These are phyloP conservation scores for Ladona fulva DNA, from an alignment of 1,140 invertebrate species.

Conservation along the genomic window DNA sequence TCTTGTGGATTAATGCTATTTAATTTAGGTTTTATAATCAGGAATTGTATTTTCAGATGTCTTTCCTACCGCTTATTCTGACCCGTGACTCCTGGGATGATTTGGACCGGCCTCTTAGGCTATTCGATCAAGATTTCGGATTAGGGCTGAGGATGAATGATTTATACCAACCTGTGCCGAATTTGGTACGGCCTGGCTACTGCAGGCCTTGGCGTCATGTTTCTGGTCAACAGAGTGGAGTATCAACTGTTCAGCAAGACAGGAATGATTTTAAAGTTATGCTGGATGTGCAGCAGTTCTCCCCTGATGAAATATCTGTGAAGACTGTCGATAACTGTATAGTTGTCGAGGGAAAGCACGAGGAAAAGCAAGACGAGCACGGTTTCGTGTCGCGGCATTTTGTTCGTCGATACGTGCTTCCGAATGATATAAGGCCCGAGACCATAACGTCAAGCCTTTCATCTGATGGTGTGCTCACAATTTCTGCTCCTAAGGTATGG, in stretches of 20 bases:
- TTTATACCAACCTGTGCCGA: constrained; percentile 37
- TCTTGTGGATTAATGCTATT: background rate
- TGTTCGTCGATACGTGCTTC: constrained; percentile 54
- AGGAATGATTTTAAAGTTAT: constrained; percentile 50
- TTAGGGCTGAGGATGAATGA: constrained; percentile 61
- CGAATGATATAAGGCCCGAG: constrained; percentile 53
- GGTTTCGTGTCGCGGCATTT: constrained; percentile 58
- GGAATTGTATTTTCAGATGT: constrained; percentile 42
- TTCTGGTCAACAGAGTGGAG: constrained; percentile 57
- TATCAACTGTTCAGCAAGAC: constrained; percentile 58
- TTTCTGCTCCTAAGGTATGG: constrained; percentile 39
- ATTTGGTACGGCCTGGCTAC: constrained; percentile 35
- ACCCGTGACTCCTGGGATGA: constrained; percentile 81
- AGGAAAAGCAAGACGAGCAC: constrained; percentile 55
- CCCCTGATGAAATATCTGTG: constrained; percentile 60
- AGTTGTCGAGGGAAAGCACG: constrained; percentile 59
- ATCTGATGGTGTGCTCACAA: constrained; percentile 61
- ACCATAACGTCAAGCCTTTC: constrained; percentile 56
- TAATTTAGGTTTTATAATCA: background rate
- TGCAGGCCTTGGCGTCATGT: constrained; percentile 59
- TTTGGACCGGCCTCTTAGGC: constrained; percentile 56
- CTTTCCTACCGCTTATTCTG: constrained; percentile 66
- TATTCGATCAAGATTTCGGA: constrained; percentile 71
- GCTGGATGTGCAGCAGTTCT: constrained; percentile 61
- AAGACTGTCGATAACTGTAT: constrained; percentile 51